Base-by-base conservation (phyloP, 1,140 invertebrate genomes). In the Mamestra configurata region DNA sequence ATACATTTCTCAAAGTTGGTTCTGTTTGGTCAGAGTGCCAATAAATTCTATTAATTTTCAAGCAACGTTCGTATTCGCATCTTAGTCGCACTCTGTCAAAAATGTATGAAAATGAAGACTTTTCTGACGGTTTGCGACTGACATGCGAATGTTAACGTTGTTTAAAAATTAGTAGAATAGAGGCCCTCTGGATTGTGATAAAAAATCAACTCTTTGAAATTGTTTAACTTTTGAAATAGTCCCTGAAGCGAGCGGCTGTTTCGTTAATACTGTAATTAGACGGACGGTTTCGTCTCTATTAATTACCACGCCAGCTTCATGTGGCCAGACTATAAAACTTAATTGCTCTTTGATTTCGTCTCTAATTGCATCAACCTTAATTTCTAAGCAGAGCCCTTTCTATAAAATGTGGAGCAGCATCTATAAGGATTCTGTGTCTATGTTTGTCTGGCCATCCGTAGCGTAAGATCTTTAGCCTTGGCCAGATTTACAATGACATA, bases 271-370 rank as follows among this genome's bases (percentile, higher is more conserved):
- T 20, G 11, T 70, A 70, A 70, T 70, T 70, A 70, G 40, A 27
- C 66, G 13, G 24, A 70, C 20, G 6, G 43, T 70, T 46, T 70
- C 37, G 18, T 49, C 40, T 46, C 22, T 46, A 24, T 70, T 70
- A 70, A 49, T 70, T 6, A 70, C 66, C 43, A 18, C 6, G 22
- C 37, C 66, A 70, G 66, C 22, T 46, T 46, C 40, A 70, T 46
- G 40, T 70, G 66, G 66, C 18, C 11, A 5, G 15, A 20, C 66
- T n/a, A 46, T 70, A 70, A 70, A 43, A 43, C 20, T 70, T 70
- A 70, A 70, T 70, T 70, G 43, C 66, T 70, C 20, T 46, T 49
- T 70, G 20, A 46, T 70, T 24, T 70, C 66, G 20, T 18, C 66
- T 8, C 22, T 70, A 46, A 49, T 70, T 70, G 22, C 11, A 46